These are phyloP conservation scores for Ammospiza maritima DNA, from an alignment of 2,797 vertebrate genomes.

Conservation along the genomic window DNA sequence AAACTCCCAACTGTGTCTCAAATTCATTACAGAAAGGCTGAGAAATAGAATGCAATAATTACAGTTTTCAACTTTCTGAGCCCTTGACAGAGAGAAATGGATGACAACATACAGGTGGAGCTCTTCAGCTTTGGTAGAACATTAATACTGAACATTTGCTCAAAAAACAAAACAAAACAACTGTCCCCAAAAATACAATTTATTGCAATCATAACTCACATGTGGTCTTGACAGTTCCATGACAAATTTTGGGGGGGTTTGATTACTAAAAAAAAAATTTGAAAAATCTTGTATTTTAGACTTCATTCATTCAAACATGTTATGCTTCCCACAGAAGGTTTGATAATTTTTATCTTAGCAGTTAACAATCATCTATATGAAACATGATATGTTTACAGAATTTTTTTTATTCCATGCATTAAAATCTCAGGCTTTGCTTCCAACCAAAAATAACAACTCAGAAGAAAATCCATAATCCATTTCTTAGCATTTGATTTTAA, in stretches of 20 bases:
- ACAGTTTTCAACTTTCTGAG: background rate
- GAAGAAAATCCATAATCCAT: background rate
- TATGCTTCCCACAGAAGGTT: background rate
- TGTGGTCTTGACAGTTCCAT: background rate
- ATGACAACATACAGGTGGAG: background rate
- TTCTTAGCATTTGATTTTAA: background rate
- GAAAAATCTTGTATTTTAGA: background rate
- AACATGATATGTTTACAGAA: background rate
- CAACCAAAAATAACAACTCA: background rate
- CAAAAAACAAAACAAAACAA: background rate
- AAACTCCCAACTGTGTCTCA: background rate
- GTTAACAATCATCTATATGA: background rate
- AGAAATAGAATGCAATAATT: background rate
- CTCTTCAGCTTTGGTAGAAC: background rate
- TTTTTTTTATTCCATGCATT: background rate
- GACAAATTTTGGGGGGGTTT: background rate
- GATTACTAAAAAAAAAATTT: background rate
- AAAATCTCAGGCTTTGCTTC: background rate
- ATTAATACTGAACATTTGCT: background rate
- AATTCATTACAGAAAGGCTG: background rate
- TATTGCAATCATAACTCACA: background rate
- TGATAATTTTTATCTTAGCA: background rate
- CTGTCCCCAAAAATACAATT: background rate
- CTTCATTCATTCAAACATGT: background rate
- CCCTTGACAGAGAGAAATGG: background rate